Evolutionary conservation across 2,113 vertebrate species (phyloP), one percentile per base, ranked within the genome.

Genomic region (Dipodomys spectabilis): DNA sequence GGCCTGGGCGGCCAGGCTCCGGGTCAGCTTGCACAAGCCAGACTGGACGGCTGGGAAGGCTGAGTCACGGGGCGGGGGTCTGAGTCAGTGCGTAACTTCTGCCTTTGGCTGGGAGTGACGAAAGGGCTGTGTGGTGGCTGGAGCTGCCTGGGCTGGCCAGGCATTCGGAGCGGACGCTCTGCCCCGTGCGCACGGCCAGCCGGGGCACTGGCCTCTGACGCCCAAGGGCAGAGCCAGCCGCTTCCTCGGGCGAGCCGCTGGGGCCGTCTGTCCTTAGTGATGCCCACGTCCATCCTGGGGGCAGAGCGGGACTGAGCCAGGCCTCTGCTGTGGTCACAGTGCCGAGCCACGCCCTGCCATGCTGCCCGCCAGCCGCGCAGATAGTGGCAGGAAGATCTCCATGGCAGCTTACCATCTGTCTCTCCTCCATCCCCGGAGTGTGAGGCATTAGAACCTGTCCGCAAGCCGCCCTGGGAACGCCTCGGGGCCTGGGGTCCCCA

Each of bases 211-310:
- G 49, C 49, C 53, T 16, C 53, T 16, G 53, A 57, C 53, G 4
- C 12, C 15, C 53, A 57, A 13, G 15, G 13, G 53, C 53, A 18
- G 53, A 13, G 53, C 53, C 53, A 57, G 53, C 4, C 49, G 3
- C 67, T 23, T 49, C 53, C 19, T 25, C 32, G 27, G 39, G 28
- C 62, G 7, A 7, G 53, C 74, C 18, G 7, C 23, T 16, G 39
- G 4, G 20, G 45, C n/a, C 6, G 7, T 73, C 44, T 1, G 2
- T 16, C 62, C 22, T 64, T 62, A 7, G 4, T 20, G 93, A 30
- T 0, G 0, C 62, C 0, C 2, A 0, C 15, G 45, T 68, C 69
- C 4, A 16, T 28, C 27, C 49, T 13, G 2, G 0, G 0, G 13
- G 60, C 20, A 53, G 53, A 16, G 15, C 16, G 15, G 53, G 53